Evolutionary conservation across 1,140 invertebrate species (phyloP).

Genomic region (Sycobia sp.): DNA sequence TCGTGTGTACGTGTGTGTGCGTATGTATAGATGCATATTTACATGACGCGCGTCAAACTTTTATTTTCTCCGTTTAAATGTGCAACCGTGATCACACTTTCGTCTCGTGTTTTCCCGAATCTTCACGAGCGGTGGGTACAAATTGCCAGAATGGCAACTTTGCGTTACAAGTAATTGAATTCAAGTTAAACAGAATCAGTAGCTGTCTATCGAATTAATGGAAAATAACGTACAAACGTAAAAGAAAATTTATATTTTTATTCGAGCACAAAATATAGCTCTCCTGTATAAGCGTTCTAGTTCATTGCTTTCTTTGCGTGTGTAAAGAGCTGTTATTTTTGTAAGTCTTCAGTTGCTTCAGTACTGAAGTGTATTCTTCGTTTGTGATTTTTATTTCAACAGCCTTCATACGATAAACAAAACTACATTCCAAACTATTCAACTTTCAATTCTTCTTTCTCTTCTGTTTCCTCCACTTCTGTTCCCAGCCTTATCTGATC

Average conservation of each 20-base stretch:
- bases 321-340: too few relatives aligned
- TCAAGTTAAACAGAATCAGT: slow-evolving; percentile 28
- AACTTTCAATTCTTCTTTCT: slow-evolving; percentile 2
- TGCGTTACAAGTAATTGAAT: slow-evolving; percentile 34
- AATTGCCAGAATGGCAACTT: slow-evolving; percentile 23
- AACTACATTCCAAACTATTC: slow-evolving; percentile 25
- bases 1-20: too few relatives aligned
- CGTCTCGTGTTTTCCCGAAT: slow-evolving; percentile 14
- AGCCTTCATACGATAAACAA: slow-evolving; percentile 1
- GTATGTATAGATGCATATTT: too few relatives aligned
- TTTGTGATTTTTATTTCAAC: not conserved
- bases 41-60: too few relatives aligned
- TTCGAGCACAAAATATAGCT: slow-evolving; percentile 22
- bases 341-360: too few relatives aligned
- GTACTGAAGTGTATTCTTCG: too few relatives aligned
- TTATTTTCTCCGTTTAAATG: not conserved
- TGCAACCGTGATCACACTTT: too few relatives aligned
- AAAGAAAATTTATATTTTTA: slow-evolving; percentile 30
- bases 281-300: slow-evolving; percentile 3
- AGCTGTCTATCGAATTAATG: slow-evolving; percentile 24
- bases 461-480: too few relatives aligned
- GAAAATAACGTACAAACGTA: slow-evolving; percentile 26
- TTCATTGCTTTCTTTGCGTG: slow-evolving; percentile 1
- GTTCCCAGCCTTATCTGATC: too few relatives aligned
- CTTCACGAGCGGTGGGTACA: not conserved